Evolutionary conservation across 1,140 invertebrate species (phyloP).

Genomic region (Heliconius melpomene): DNA sequence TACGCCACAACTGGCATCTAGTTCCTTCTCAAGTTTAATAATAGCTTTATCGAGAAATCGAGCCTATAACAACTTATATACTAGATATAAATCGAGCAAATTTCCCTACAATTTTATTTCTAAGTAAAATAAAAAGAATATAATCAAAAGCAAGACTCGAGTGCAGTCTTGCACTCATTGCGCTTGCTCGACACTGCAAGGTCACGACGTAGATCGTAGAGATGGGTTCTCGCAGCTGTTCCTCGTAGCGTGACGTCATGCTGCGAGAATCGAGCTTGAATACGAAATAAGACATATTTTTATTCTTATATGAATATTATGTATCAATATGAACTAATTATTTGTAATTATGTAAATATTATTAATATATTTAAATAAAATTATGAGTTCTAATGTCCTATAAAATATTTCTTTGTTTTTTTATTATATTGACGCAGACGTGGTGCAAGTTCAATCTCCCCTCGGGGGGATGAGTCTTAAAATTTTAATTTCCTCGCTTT

Average conservation of each 20-base stretch:
- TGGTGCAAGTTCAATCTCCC: too few species aligned
- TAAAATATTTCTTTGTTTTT: too few species aligned
- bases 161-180: conserved; percentile 32
- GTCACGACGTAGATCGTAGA: conserved; percentile 16
- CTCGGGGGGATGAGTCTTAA: too few species aligned
- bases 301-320: not conserved
- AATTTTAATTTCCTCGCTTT: too few species aligned
- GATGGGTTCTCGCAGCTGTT: conserved; percentile 18
- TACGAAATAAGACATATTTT: not conserved
- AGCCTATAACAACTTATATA: not conserved
- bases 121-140: conserved; percentile 17
- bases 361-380: too few species aligned
- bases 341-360: not conserved
- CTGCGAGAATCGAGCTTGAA: not conserved
- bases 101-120: not conserved
- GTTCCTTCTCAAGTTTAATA: too few species aligned
- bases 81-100: not conserved
- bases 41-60: too few species aligned
- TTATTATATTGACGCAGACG: too few species aligned
- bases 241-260: conserved; percentile 23
- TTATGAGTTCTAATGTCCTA: too few species aligned
- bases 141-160: conserved; percentile 17
- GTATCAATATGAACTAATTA: not conserved
- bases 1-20: too few species aligned
- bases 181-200: conserved; percentile 28